Conservation (phyloP, 1,140 invertebrate species). For the Vanessa tameamea region DNA sequence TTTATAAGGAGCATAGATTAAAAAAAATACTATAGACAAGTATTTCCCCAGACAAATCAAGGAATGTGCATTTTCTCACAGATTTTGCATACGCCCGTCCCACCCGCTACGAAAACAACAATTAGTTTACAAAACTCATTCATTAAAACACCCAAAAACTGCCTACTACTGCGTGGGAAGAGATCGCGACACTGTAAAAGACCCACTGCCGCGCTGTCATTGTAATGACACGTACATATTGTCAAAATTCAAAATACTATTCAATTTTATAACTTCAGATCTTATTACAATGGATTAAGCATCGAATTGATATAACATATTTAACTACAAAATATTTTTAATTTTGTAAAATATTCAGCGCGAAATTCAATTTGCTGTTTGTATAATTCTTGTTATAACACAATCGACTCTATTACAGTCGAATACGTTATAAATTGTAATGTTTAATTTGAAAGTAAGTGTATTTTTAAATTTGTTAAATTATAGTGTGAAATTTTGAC, state of each 20-base stretch:
- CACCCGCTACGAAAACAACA: conserved; percentile 29
- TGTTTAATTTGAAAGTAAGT: not conserved
- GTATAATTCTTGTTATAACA: not conserved
- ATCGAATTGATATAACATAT: not conserved
- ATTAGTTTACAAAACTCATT: conserved; percentile 27
- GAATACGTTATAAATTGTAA: not conserved
- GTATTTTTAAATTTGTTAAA: not conserved
- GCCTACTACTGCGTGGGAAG: conserved; percentile 28
- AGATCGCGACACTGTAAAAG: conserved; percentile 22
- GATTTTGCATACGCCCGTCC: conserved; percentile 27
- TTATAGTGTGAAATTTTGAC: conserved; percentile 5
- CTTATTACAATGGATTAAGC: not conserved
- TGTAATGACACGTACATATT: conserved; percentile 28
- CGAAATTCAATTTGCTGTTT: not conserved
- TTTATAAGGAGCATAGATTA: too few relatives aligned
- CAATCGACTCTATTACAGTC: not conserved
- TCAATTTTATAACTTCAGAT: not conserved
- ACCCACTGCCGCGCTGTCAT: conserved; percentile 28
- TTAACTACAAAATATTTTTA: not conserved
- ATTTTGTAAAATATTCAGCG: not conserved
- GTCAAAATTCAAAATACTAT: not conserved
- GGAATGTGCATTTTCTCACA: conserved; percentile 17
- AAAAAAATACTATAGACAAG: not conserved
- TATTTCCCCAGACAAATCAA: conserved; percentile 2
- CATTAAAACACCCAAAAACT: conserved; percentile 28